These are phyloP conservation scores for Phocides pigmalion DNA, from an alignment of 1,140 invertebrate species.

Conservation along the genomic window DNA sequence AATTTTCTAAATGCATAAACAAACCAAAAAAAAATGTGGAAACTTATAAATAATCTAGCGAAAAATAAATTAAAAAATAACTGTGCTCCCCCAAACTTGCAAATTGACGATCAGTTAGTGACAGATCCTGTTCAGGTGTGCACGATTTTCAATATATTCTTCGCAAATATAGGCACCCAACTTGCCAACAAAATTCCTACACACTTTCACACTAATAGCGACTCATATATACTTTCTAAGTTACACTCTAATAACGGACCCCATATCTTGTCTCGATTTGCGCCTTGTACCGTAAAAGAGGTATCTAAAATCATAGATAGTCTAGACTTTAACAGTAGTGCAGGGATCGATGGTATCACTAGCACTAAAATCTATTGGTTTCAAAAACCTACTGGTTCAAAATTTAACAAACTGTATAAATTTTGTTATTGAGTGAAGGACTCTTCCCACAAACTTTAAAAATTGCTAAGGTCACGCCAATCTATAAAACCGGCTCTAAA, in stretches of 20 bases:
- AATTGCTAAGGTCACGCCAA: constrained; percentile 33
- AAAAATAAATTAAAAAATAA: constrained; percentile 28
- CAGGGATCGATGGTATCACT: constrained; percentile 31
- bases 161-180: constrained; percentile 22
- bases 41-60: constrained; percentile 20
- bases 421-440: not conserved
- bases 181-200: constrained; percentile 22
- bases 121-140: constrained; percentile 30
- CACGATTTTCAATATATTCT: constrained; percentile 32
- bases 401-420: constrained; percentile 24
- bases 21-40: constrained; percentile 31
- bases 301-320: constrained; percentile 35
- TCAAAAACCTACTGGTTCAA: constrained; percentile 10
- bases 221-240: constrained; percentile 1
- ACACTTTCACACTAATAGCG: not conserved
- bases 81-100: constrained; percentile 21
- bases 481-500: constrained; percentile 24
- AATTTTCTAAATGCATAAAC: constrained; percentile 9
- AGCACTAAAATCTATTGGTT: constrained; percentile 29
- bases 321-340: constrained; percentile 26
- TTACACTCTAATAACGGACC: too few species aligned
- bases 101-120: constrained; percentile 1
- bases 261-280: not conserved
- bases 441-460: constrained; percentile 15
- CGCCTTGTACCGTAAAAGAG: constrained; percentile 13